Evolutionary conservation across 2,888 invertebrate genomes (phyloP), one percentile per base, ranked within the genome.

Genomic region (Drosophila engyochracea): DNA sequence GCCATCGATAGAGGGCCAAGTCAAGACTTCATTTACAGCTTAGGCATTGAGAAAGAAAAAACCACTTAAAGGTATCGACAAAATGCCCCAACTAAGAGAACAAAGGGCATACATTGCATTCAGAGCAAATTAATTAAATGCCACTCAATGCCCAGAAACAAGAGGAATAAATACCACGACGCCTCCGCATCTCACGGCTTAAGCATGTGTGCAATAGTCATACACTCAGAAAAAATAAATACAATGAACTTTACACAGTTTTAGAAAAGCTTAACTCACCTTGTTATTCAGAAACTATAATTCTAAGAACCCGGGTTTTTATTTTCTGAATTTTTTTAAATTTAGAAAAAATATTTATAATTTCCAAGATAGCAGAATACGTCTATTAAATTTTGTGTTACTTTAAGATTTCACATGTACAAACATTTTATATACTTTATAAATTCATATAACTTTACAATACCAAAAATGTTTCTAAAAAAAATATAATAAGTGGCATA

Each of bases 41-140:
- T 79, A 72, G 64, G 22, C 60, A 28, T 16, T 47, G 54, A 59
- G n/a, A 41, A 28, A 28, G n/a, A 12, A 54, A 61, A 69, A 60
- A 53, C 47, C 71, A 70, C 79, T 81, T 76, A 51, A 53, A 58
- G 64, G 58, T 70, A 68, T 79, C 62, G 63, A 63, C 33, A 59
- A 65, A 75, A 49, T 53, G n/a, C 54, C 28, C 7, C 41, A 41
- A 10, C 22, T 10, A 22, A 10, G 47, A 44, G 59, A 60, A 59
- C 52, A 70, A 62, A 63, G 39, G 25, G 25, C 49, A 52, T 31
- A 39, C 57, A 74, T 60, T 67, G 69, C 70, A 76, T 72, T 79
- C 70, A 79, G 60, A 74, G 78, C 73, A 85, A 90, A 85, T 90
- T 88, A 88, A 88, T 88, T 90, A 88, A 90, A 90, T 83, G 87